phyloP scores from a whole-genome alignment of 1,140 invertebrate genomes.

The Drosophila pallidifrons region DNA sequence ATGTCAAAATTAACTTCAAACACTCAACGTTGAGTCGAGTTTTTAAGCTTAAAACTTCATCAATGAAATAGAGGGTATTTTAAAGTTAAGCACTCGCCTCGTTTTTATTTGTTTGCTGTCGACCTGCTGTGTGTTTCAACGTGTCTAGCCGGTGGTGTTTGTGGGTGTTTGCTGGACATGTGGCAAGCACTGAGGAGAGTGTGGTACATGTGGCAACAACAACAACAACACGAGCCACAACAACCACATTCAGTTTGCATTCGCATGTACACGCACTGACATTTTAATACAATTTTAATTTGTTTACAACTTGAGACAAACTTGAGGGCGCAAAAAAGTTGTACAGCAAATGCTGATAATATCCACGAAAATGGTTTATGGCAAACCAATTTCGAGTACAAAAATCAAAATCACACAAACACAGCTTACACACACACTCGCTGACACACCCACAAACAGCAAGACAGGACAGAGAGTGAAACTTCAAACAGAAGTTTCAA shows the following conservation, averaged over 20 bases:
- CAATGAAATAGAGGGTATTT: conserved; percentile 13
- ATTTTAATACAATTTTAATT: conserved; percentile 81
- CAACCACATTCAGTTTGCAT: conserved; percentile 15
- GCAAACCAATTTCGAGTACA: conserved; percentile 79
- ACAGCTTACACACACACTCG: background rate
- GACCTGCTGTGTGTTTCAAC: conserved; percentile 6
- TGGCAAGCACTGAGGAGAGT: conserved; percentile 2
- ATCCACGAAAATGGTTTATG: conserved; percentile 67
- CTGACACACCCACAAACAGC: background rate
- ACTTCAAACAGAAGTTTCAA: conserved; percentile 64
- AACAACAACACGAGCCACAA: conserved; percentile 5
- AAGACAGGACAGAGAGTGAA: conserved; percentile 15
- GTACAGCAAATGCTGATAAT: conserved; percentile 30
- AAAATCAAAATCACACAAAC: conserved; percentile 69
- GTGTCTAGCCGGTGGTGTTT: conserved; percentile 39
- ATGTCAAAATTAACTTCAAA: too few species aligned
- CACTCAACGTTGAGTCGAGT: background rate
- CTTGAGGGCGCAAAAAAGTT: conserved; percentile 51
- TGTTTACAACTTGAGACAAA: conserved; percentile 76
- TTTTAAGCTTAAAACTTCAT: background rate
- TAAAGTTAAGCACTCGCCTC: background rate
- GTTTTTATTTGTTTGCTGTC: conserved; percentile 6
- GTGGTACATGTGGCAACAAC: conserved; percentile 14
- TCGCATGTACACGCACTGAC: conserved; percentile 52
- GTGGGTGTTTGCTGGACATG: conserved; percentile 17